These are phyloP conservation scores for Nineta flava DNA, from an alignment of 2,888 invertebrate species.

Conservation along the genomic window DNA sequence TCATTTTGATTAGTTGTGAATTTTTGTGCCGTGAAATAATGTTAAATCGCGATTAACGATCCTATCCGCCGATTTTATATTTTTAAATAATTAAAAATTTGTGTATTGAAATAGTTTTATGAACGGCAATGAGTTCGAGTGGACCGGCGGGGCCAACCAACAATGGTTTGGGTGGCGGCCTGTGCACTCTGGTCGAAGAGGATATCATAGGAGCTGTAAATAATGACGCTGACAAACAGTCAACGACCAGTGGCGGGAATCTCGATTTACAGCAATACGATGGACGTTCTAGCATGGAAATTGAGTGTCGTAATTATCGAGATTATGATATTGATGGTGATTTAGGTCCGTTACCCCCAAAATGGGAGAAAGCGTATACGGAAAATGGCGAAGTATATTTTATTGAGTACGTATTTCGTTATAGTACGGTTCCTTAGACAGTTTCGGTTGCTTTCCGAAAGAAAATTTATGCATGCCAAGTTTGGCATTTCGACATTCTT, in stretches of 20 bases:
- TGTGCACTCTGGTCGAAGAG: conserved; percentile 1
- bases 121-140: not conserved
- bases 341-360: conserved; percentile 79
- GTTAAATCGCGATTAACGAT: too few species aligned
- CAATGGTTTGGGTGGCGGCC: conserved; percentile 1
- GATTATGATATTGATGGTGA: conserved; percentile 39
- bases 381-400: conserved; percentile 95
- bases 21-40: too few species aligned
- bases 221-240: conserved; percentile 1
- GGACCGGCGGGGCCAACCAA: not conserved
- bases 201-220: not conserved
- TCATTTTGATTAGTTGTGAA: too few species aligned
- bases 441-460: too few species aligned
- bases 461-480: too few species aligned
- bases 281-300: not conserved
- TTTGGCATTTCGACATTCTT: too few species aligned
- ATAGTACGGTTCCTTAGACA: too few species aligned
- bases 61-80: too few species aligned
- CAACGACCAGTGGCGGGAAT: not conserved
- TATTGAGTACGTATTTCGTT: conserved; percentile 62
- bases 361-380: conserved; percentile 97
- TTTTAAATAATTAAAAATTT: too few species aligned
- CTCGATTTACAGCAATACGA: not conserved
- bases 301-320: not conserved
- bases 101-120: not conserved